A percentile compares a stretch with the other conserved stretches of the same genome.
Conservation (phyloP, 2,113 vertebrate species). For the Eira barbara region DNA sequence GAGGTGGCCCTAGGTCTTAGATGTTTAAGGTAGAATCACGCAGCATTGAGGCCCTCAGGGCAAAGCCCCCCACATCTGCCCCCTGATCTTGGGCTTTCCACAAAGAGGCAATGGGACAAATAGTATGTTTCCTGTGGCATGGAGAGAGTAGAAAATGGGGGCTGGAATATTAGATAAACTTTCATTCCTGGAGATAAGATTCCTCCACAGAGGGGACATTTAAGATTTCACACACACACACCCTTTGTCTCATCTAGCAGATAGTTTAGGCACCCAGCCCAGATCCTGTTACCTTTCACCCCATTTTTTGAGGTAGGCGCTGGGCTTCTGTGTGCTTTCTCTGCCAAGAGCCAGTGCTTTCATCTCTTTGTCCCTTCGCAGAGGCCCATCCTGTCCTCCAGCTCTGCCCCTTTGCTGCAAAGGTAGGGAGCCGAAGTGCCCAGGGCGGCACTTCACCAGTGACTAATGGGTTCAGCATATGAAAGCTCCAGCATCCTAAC, state of each 20-base stretch:
- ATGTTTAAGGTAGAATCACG: background rate
- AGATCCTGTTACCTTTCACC: rapidly evolving
- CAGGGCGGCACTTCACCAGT: too few species aligned
- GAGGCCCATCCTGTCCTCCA: background rate
- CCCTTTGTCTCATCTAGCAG: background rate
- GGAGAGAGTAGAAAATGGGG: too few species aligned
- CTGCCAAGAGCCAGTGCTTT: rapidly evolving
- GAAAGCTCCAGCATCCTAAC: background rate
- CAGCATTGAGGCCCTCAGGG: rapidly evolving
- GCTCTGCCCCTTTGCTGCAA: background rate
- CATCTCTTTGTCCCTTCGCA: background rate
- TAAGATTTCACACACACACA: background rate
- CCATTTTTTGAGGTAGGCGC: rapidly evolving
- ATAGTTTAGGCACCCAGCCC: rapidly evolving
- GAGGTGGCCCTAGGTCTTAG: rapidly evolving
- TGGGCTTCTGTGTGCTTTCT: background rate
- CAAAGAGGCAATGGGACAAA: background rate
- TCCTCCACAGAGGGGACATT: too few species aligned
- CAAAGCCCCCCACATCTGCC: background rate
- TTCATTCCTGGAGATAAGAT: background rate
- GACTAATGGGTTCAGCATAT: background rate
- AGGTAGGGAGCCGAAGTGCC: background rate
- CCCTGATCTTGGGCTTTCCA: background rate
- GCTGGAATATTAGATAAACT: background rate
- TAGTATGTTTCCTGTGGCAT: rapidly evolving